These are phyloP conservation scores for Agelaius phoeniceus DNA, from an alignment of 2,113 vertebrate species.

Conservation along the genomic window DNA sequence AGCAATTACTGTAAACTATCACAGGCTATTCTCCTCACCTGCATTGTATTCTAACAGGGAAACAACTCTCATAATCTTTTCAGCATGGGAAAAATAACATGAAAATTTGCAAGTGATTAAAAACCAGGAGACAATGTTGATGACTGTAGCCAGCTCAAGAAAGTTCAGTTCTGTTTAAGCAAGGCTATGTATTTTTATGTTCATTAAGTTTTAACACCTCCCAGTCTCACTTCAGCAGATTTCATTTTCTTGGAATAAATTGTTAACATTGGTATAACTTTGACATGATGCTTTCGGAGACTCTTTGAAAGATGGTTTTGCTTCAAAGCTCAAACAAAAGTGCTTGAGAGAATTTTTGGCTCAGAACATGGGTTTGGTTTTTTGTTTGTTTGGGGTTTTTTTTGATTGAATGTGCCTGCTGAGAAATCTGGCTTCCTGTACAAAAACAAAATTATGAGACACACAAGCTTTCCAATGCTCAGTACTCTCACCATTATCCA, in stretches of 20 bases:
- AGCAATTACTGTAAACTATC: background rate
- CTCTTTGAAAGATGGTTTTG: background rate
- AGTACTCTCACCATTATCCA: background rate
- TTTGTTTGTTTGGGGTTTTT: background rate
- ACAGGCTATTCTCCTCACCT: background rate
- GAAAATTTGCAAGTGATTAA: conserved; percentile 12
- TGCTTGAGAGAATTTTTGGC: background rate
- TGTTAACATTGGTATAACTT: conserved; percentile 15
- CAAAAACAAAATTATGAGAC: background rate
- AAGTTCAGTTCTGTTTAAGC: background rate
- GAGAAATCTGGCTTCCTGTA: background rate
- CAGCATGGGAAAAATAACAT: background rate
- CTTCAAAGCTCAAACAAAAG: background rate
- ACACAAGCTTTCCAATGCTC: background rate
- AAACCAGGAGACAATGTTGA: background rate
- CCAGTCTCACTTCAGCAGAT: conserved; percentile 29
- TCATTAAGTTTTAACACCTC: conserved; percentile 41
- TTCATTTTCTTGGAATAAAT: conserved; percentile 48
- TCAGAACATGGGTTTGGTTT: background rate
- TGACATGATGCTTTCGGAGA: background rate
- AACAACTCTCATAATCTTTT: background rate
- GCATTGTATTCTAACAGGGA: background rate
- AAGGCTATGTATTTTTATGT: conserved; percentile 1
- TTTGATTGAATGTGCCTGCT: background rate
- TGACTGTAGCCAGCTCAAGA: background rate